A percentile compares a stretch with the other conserved stretches of the same genome.
phyloP scores from a whole-genome alignment of 2,888 invertebrate species.

The Drosophila anomalata region DNA sequence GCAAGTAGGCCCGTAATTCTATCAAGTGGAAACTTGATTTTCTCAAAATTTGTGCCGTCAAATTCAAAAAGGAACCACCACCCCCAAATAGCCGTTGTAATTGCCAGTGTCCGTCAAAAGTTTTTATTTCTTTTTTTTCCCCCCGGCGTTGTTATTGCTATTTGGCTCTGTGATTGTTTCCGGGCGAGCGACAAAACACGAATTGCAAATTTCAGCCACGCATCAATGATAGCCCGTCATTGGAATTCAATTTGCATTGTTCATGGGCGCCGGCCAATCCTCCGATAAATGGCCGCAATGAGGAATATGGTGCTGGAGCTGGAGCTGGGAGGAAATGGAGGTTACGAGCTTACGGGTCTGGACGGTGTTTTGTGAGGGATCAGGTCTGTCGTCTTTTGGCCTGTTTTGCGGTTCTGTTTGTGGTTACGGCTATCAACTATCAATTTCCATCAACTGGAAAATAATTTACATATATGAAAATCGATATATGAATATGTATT shows the following conservation, averaged over 20 bases:
- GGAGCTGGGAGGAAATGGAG: neutral
- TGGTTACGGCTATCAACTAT: constrained; percentile 56
- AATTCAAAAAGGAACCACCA: neutral
- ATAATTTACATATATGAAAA: constrained; percentile 5
- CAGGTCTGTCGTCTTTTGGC: constrained; percentile 65
- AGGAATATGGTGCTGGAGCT: neutral
- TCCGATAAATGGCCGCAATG: constrained; percentile 35
- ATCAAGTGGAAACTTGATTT: constrained; percentile 1
- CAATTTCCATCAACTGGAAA: constrained; percentile 51
- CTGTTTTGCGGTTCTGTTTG: constrained; percentile 58
- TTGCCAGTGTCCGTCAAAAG: constrained; percentile 24
- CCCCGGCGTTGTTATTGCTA: constrained; percentile 21
- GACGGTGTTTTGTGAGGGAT: neutral
- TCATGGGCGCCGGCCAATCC: constrained; percentile 36
- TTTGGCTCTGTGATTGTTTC: constrained; percentile 63
- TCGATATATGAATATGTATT: constrained; percentile 6
- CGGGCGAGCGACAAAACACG: constrained; percentile 69
- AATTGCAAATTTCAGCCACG: constrained; percentile 76
- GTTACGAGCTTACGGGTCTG: neutral
- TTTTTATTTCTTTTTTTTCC: constrained; percentile 19
- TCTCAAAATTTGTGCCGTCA: neutral
- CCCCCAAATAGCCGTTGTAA: constrained; percentile 28
- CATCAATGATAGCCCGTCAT: constrained; percentile 78
- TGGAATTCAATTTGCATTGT: constrained; percentile 77
- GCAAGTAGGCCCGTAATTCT: neutral